Evolutionary conservation across 2,113 vertebrate species (phyloP).

Genomic region (Capra hircus): DNA sequence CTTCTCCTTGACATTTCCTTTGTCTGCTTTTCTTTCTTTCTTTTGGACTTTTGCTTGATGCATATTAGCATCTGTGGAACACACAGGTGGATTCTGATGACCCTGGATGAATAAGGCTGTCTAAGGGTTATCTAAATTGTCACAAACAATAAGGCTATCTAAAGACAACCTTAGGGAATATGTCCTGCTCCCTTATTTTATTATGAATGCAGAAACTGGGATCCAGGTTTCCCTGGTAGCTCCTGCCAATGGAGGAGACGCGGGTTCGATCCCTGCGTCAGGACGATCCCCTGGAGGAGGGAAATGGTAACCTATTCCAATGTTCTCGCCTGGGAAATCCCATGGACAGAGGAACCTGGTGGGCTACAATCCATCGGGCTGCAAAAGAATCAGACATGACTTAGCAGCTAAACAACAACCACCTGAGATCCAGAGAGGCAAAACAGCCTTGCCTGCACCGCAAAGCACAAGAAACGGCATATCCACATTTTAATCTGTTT

Average conservation of each 20-base stretch:
- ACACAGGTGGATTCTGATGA: neutral
- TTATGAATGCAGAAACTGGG: neutral
- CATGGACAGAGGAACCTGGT: neutral
- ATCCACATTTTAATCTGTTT: neutral
- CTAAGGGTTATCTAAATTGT: no score
- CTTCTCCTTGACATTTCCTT: neutral
- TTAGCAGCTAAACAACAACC: neutral
- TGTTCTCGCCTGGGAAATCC: neutral
- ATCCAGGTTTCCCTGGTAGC: neutral
- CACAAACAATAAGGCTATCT: neutral
- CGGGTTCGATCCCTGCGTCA: accelerated
- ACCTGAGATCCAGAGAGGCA: neutral
- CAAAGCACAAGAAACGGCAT: neutral
- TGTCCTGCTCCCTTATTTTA: neutral
- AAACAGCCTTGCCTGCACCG: neutral
- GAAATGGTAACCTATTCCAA: neutral
- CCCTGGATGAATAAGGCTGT: neutral
- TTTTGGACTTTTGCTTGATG: neutral
- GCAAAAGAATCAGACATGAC: neutral
- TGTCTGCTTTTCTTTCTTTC: neutral
- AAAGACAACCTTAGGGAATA: neutral
- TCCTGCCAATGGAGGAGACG: neutral
- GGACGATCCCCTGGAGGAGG: neutral
- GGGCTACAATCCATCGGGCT: neutral
- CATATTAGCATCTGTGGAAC: neutral